Base-by-base conservation (phyloP, 2,113 vertebrate species). In the Pantherophis guttatus region DNA sequence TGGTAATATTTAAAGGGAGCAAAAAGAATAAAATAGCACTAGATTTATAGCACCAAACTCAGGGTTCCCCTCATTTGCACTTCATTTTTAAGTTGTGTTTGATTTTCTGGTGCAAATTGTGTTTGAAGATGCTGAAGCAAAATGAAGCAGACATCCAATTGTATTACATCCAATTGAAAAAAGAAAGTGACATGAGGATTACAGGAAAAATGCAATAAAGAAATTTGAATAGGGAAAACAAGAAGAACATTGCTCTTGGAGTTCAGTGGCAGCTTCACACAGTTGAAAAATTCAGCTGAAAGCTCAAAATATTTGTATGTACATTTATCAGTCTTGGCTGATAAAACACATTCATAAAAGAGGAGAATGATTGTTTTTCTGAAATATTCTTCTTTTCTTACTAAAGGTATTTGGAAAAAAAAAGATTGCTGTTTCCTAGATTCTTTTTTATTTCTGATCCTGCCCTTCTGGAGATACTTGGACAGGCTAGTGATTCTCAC, bases 401-500 rank as follows among this genome's bases (percentile, higher is more conserved):
- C 94, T 96, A 94, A 97, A 98, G 98, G 62, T 98, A 98, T 93
- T 96, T 98, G 91, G 98, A 98, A 94, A 98, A 98, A 97, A 98
- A 98, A 94, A 96, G 98, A 87, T 94, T 98, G 48, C 93, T 98
- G 2, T 98, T 98, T 96, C 98, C 98, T 29, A 96, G 98, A 94
- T 98, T 98, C 95, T 98, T 98, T 96, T 98, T 98, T 94, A 97
- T 98, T 52, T 98, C 98, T 59, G 98, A 98, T 95, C 98, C 98
- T 88, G 97, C 94, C 89, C 98, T 98, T 93, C 96, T 98, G 94
- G 98, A 98, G 97, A 98, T 98, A 96, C 97, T 98, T 92, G 98
- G 98, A 90, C 98, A 98, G 97, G 98, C 98, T 94, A 98, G 98
- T 92, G 98, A 98, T 95, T 98, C 98, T 57, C 98, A 98, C 21